These are phyloP conservation scores for Pelobates fuscus DNA, from an alignment of 2,113 vertebrate species.

Conservation along the genomic window DNA sequence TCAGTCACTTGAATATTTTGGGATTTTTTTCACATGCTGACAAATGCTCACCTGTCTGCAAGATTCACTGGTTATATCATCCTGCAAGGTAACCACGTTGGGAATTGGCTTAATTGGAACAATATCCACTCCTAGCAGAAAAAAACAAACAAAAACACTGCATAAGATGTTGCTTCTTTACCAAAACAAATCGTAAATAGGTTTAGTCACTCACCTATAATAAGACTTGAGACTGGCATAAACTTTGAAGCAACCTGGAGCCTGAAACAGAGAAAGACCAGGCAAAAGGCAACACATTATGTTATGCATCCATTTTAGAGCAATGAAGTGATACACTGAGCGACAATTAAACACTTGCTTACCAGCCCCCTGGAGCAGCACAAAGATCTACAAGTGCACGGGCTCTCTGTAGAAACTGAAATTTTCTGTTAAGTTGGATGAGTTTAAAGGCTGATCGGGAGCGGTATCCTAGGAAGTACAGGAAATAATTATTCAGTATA, in stretches of 20 bases:
- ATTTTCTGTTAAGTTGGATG: slow-evolving; percentile 95
- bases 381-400: slow-evolving; percentile 89
- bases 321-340: background rate
- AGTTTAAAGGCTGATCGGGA: slow-evolving; percentile 96
- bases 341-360: slow-evolving; percentile 51
- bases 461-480: slow-evolving; percentile 79
- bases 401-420: slow-evolving; percentile 91
- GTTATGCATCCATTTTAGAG: too few species aligned
- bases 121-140: slow-evolving; percentile 83
- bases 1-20: too few species aligned
- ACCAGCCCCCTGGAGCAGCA: slow-evolving; percentile 95
- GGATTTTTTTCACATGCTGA: background rate
- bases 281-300: background rate
- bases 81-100: slow-evolving; percentile 86
- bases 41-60: slow-evolving; percentile 81
- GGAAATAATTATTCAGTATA: too few species aligned
- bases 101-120: slow-evolving; percentile 92
- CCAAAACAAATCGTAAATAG: background rate
- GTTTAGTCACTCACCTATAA: slow-evolving; percentile 81
- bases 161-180: too few species aligned
- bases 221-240: slow-evolving; percentile 95
- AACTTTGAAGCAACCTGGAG: slow-evolving; percentile 95
- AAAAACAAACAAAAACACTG: background rate
- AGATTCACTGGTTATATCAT: slow-evolving; percentile 93
- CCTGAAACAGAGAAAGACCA: slow-evolving; percentile 64